These are phyloP conservation scores for Trinectes maculatus DNA, from an alignment of 2,113 vertebrate genomes.

Conservation along the genomic window DNA sequence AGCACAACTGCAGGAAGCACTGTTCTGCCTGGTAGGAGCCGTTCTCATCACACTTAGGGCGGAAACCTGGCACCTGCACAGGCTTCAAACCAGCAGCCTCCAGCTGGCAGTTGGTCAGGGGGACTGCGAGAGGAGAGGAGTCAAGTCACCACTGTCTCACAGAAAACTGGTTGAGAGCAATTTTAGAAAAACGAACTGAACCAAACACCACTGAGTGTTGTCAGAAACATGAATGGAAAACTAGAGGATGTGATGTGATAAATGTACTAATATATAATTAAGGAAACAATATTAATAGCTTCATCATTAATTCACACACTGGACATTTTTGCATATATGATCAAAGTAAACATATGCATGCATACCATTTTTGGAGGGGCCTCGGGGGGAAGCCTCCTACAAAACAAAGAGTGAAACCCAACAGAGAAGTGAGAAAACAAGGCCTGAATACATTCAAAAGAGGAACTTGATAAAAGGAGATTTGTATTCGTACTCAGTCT, in stretches of 20 bases:
- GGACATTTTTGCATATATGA: too few relatives aligned
- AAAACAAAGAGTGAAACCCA: slow-evolving; percentile 21
- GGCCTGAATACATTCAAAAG: too few relatives aligned
- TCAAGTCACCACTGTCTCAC: neutral
- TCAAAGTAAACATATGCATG: neutral
- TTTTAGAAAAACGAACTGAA: neutral
- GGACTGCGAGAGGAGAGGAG: slow-evolving; percentile 10
- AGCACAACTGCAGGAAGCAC: slow-evolving; percentile 18
- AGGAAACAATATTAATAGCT: neutral
- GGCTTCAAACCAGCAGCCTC: slow-evolving; percentile 23
- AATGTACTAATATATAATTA: too few relatives aligned
- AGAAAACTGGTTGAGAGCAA: too few relatives aligned
- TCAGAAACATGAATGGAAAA: too few relatives aligned
- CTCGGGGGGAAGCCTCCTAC: slow-evolving; percentile 30
- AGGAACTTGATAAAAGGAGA: too few relatives aligned
- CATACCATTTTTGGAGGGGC: slow-evolving; percentile 29
- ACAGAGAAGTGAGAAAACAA: neutral
- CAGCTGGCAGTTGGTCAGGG: slow-evolving; percentile 50
- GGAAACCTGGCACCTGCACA: slow-evolving; percentile 24
- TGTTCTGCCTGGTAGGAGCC: slow-evolving; percentile 57
- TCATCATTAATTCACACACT: too few relatives aligned
- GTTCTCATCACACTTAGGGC: slow-evolving; percentile 27
- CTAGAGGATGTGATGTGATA: too few relatives aligned
- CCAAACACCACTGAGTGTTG: too few relatives aligned
- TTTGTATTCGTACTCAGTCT: neutral